Base-by-base conservation (phyloP, 2,113 vertebrate species). In the Chloroceryle aenea region DNA sequence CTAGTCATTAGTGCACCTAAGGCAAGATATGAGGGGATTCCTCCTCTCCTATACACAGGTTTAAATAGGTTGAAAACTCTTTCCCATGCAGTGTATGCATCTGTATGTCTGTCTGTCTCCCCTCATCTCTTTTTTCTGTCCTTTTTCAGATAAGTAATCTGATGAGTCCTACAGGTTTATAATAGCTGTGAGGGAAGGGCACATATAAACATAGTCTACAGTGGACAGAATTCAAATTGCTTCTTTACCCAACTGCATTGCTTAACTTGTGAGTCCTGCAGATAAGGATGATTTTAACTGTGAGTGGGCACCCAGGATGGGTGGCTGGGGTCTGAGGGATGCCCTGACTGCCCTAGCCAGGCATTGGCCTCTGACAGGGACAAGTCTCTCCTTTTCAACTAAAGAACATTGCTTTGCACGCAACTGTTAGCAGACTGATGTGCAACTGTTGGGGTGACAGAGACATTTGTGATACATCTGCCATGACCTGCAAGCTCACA, bases 271-370 rank as follows among this genome's bases (percentile, higher is more conserved):
- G 0, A 58, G 45, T 80, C 40, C 45, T 56, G 45, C 55, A 43
- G 45, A 38, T 52, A 29, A 58, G 19, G 43, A 25, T 45, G 38
- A 14, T 14, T 62, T 86, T 67, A 52, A 48, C 45, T 53, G 19
- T 4, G 2, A 12, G 15, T 53, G 47, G 43, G 23, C 29, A 80
- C 36, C 3, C 3, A 52, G 67, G 38, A 29, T 0, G 2, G 32
- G 48, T 64, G 59, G 20, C 74, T 76, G 43, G 7, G 45, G 25
- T 7, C 67, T 43, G 64, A 84, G 61, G 22, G 29, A 3, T 89
- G 34, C 43, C 19, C 77, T 62, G 8, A 48, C 85, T 88, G 59
- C 17, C 38, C 29, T 43, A 14, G 23, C 32, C 52, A 27, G 32
- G 18, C 15, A 4, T 0, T 45, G 22, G 30, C 86, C 21, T 87